Percentiles rank a stretch among this genome's conserved stretches.
phyloP scores from a whole-genome alignment of 2,888 invertebrate genomes.

The Plebejus anna region DNA sequence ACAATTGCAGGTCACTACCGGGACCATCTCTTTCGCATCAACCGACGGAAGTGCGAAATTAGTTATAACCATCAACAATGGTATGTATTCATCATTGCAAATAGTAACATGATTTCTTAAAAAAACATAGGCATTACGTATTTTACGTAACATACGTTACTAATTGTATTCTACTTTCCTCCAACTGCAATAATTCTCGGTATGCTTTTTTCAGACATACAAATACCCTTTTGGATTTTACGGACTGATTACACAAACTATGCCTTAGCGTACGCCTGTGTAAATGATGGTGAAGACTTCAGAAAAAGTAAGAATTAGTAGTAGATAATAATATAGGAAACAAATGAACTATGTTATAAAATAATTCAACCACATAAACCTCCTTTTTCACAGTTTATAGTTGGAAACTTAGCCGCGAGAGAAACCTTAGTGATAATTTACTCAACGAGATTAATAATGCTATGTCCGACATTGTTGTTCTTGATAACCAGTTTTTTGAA shows the following conservation, averaged over 20 bases:
- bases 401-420: slow-evolving; percentile 61
- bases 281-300: slow-evolving; percentile 46
- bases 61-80: slow-evolving; percentile 42
- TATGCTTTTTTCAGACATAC: slow-evolving; percentile 38
- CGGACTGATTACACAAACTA: slow-evolving; percentile 47
- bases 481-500: slow-evolving; percentile 52
- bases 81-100: slow-evolving; percentile 39
- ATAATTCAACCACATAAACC: too few relatives aligned
- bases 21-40: slow-evolving; percentile 42
- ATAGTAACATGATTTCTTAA: not conserved
- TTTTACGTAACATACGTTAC: too few relatives aligned
- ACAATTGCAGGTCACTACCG: slow-evolving; percentile 42
- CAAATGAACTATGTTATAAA: not conserved
- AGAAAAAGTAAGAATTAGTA: slow-evolving; percentile 51
- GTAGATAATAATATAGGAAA: not conserved
- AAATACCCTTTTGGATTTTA: slow-evolving; percentile 50
- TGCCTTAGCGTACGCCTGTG: slow-evolving; percentile 51
- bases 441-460: slow-evolving; percentile 44
- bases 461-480: slow-evolving; percentile 45
- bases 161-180: too few relatives aligned
- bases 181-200: too few relatives aligned
- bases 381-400: slow-evolving; percentile 51
- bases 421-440: slow-evolving; percentile 43
- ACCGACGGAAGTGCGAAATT: slow-evolving; percentile 49
- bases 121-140: too few relatives aligned